Evolutionary conservation across 1,140 invertebrate genomes (phyloP), one percentile per base, ranked within the genome.

Genomic region (Caerostris darwini): DNA sequence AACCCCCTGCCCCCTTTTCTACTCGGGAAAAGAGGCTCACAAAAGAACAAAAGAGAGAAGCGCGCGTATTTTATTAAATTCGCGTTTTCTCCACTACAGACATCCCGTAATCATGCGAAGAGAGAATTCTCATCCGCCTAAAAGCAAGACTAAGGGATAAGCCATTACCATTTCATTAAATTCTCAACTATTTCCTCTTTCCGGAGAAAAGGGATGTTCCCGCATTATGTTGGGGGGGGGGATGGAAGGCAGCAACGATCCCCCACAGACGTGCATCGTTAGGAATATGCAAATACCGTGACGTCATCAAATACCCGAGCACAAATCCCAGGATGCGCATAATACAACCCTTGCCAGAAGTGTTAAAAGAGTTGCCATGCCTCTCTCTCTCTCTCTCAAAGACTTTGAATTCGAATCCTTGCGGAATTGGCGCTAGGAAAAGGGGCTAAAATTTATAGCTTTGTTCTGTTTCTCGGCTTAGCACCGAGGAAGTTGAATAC

Each of bases 131-230:
- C 88, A 58, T 90, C 64, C 67, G 54, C 7, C 88, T 90, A 71
- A 77, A 90, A 61, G 54, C 54, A 77, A 77, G 88, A 88, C 58
- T 50, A 61, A 85, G 34, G 57, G 86, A 88, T 88, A 67, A 90
- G 64, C 64, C 88, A 90, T 90, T 90, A 90, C 88, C 88, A 90
- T 90, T 90, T 90, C 88, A 90, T 90, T 90, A 90, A 90, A 90
- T 77, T 90, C 88, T 77, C 88, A 90, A 90, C 64, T 77, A 90
- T 77, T 90, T 77, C 88, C 88, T 90, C 57, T 71, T 90, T 71
- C 88, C 61, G 53, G 88, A 10, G 53, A 56, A 10, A 69, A 71
- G 88, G 19, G 61, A 64, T 34, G 67, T 90, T 88, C 86, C n/a
- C 56, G 77, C 67, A 64, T 77, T 90, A 57, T 77, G 71, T 54